These are phyloP conservation scores for Aegypius monachus DNA, from an alignment of 2,113 vertebrate genomes.

Conservation along the genomic window DNA sequence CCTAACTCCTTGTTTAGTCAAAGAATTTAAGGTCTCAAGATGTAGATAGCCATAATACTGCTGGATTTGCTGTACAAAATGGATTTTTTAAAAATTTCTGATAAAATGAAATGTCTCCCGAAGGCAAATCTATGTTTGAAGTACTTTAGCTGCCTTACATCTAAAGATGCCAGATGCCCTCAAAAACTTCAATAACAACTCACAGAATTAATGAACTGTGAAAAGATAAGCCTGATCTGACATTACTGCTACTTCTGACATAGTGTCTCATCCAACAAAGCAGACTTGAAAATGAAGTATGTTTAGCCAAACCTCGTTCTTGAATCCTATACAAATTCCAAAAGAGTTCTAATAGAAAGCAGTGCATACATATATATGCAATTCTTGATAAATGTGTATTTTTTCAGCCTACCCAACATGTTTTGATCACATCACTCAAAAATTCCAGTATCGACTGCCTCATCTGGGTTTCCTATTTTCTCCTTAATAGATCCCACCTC, in stretches of 20 bases:
- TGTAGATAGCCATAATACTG: neutral
- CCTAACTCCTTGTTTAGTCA: neutral
- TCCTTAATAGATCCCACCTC: neutral
- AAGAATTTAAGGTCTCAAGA: neutral
- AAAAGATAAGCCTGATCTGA: neutral
- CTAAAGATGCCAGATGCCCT: neutral
- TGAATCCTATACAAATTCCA: neutral
- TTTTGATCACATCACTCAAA: neutral
- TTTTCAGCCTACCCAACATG: neutral
- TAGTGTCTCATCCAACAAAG: neutral
- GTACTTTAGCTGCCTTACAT: neutral
- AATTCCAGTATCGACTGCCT: neutral
- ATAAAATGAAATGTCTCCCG: neutral
- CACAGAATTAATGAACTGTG: neutral
- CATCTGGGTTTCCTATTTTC: neutral
- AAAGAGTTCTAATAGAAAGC: neutral
- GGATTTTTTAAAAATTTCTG: neutral
- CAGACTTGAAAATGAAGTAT: neutral
- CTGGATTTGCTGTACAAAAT: neutral
- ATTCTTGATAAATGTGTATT: neutral
- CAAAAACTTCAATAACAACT: neutral
- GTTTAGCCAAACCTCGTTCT: neutral
- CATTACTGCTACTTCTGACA: neutral
- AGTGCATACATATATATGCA: neutral
- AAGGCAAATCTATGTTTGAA: neutral